phyloP scores from a whole-genome alignment of 2,113 vertebrate genomes.

The Ptychochromis oligacanthus region DNA sequence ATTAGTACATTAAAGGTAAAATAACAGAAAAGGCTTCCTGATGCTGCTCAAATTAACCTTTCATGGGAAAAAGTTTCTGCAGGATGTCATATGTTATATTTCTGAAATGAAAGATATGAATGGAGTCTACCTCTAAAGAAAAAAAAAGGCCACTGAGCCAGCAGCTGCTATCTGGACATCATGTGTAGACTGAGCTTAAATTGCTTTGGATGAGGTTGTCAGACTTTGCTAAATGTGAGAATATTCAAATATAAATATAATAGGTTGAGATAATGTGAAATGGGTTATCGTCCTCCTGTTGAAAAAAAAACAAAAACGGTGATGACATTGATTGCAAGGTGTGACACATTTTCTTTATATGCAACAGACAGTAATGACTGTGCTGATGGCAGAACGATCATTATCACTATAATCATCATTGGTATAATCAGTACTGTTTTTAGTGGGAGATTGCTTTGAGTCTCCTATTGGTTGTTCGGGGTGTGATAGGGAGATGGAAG shows the following conservation, averaged over 20 bases:
- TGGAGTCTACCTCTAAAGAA: background rate
- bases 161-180: conserved; percentile 18
- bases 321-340: conserved; percentile 74
- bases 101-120: conserved; percentile 21
- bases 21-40: background rate
- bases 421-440: conserved; percentile 76
- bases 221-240: conserved; percentile 50
- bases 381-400: conserved; percentile 66
- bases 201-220: conserved; percentile 55
- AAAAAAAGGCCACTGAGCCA: background rate
- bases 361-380: conserved; percentile 70
- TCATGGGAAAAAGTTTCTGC: conserved; percentile 8
- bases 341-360: conserved; percentile 68
- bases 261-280: conserved; percentile 58
- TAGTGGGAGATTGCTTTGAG: conserved; percentile 71
- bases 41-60: conserved; percentile 18
- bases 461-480: conserved; percentile 60
- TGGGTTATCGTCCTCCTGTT: conserved; percentile 61
- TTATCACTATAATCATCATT: conserved; percentile 74
- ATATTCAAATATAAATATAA: conserved; percentile 69
- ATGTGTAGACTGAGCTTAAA: conserved; percentile 65
- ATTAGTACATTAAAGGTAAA: background rate
- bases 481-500: conserved; percentile 58
- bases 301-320: conserved; percentile 33
- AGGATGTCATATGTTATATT: conserved; percentile 4